A percentile compares a stretch with the other conserved stretches of the same genome.
These are phyloP conservation scores for Sphecodes monilicornis DNA, from an alignment of 2,888 invertebrate species.

Conservation along the genomic window DNA sequence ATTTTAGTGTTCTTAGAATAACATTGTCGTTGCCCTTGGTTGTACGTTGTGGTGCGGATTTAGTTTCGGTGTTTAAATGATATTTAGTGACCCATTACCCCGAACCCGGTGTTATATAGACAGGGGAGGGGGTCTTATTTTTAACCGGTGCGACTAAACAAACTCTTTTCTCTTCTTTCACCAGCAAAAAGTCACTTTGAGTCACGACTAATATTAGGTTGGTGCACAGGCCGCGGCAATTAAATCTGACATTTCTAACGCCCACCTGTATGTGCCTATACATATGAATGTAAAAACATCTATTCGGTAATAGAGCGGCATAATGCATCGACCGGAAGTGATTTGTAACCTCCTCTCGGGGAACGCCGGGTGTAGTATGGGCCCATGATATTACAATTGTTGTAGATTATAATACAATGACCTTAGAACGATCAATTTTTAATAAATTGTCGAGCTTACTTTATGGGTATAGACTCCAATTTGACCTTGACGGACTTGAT, in stretches of 20 bases:
- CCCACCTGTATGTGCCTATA: conserved; percentile 52
- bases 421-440: too few species aligned
- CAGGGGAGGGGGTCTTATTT: conserved; percentile 55
- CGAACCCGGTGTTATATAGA: conserved; percentile 34
- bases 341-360: not conserved
- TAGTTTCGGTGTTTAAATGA: not conserved
- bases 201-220: conserved; percentile 69
- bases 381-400: not conserved
- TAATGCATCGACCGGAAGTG: not conserved
- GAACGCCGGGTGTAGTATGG: not conserved
- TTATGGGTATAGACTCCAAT: too few species aligned
- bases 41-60: not conserved
- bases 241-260: conserved; percentile 65
- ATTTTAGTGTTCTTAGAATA: not conserved
- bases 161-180: conserved; percentile 67
- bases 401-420: too few species aligned
- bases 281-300: conserved; percentile 18
- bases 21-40: not conserved
- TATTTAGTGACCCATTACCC: conserved; percentile 39
- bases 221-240: conserved; percentile 62
- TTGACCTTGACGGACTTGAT: too few species aligned
- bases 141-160: conserved; percentile 65
- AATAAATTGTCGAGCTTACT: too few species aligned
- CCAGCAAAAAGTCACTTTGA: conserved; percentile 61
- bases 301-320: not conserved